Percentiles rank a stretch among this genome's conserved stretches.
phyloP scores from a whole-genome alignment of 2,113 vertebrate species.

The Mustela lutreola region DNA sequence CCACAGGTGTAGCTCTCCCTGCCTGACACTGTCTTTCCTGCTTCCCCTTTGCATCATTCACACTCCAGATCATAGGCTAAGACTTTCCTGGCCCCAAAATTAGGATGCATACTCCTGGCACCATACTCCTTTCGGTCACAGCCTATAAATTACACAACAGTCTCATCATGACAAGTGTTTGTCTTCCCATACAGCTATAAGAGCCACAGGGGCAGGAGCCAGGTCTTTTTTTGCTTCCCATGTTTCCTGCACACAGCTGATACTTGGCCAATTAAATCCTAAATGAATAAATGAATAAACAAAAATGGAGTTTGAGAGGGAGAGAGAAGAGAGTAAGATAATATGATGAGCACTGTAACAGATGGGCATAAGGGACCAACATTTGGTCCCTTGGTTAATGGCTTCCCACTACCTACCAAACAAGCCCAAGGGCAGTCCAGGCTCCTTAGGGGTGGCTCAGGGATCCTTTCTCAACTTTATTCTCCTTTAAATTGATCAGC shows the following conservation, averaged over 20 bases:
- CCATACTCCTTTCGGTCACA: background rate
- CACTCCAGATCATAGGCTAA: background rate
- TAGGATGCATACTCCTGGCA: background rate
- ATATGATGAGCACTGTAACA: background rate
- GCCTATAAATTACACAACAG: background rate
- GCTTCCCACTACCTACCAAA: background rate
- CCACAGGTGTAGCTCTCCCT: background rate
- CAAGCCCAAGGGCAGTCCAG: background rate
- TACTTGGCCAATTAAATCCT: constrained; percentile 13
- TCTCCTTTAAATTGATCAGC: background rate
- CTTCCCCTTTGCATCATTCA: background rate
- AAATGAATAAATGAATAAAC: constrained; percentile 45
- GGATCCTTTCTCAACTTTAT: background rate
- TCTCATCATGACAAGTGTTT: background rate
- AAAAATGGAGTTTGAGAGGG: constrained; percentile 21
- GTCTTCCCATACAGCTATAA: background rate
- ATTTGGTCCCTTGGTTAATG: background rate
- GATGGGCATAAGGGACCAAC: background rate
- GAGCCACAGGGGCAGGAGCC: background rate
- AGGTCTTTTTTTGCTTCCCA: background rate
- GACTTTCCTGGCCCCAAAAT: background rate
- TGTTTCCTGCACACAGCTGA: background rate
- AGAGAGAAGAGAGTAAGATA: constrained; percentile 5
- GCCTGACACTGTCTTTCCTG: background rate
- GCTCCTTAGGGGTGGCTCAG: background rate